These are phyloP conservation scores for Halichoerus grypus DNA, from an alignment of 2,113 vertebrate genomes.

Conservation along the genomic window DNA sequence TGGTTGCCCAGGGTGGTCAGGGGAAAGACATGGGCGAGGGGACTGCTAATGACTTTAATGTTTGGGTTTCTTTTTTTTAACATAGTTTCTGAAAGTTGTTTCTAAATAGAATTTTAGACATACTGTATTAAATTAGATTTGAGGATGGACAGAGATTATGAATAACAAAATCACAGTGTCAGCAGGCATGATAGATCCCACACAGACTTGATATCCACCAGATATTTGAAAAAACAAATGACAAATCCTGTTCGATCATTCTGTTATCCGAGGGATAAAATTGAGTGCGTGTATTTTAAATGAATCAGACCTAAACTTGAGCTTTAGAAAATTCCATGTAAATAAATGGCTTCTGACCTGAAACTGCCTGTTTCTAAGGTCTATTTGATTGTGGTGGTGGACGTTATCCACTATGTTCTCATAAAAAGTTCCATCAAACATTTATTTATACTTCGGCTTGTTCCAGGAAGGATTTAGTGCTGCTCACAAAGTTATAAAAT, in stretches of 20 bases:
- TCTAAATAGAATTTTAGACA: background rate
- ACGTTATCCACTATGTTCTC: background rate
- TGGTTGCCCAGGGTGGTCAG: background rate
- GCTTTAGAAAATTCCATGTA: background rate
- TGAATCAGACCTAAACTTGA: background rate
- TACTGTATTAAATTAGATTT: background rate
- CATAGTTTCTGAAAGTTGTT: slow-evolving; percentile 1
- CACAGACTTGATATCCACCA: background rate
- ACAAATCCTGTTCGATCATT: background rate
- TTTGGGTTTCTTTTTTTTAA: background rate
- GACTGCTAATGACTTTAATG: background rate
- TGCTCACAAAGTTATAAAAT: background rate
- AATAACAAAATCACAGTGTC: background rate
- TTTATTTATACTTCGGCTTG: background rate
- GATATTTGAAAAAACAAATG: background rate
- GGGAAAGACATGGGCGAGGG: background rate
- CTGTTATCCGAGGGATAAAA: background rate
- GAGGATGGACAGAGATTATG: background rate
- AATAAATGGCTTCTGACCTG: background rate
- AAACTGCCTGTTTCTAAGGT: background rate
- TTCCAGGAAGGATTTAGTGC: background rate
- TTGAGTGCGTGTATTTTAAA: background rate
- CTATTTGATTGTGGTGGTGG: background rate
- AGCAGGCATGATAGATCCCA: background rate
- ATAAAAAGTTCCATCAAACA: background rate